These are phyloP conservation scores for Clytia hemisphaerica DNA, from an alignment of 30 jellyfish, hydroid and myxozoan species.

Conservation along the genomic window DNA sequence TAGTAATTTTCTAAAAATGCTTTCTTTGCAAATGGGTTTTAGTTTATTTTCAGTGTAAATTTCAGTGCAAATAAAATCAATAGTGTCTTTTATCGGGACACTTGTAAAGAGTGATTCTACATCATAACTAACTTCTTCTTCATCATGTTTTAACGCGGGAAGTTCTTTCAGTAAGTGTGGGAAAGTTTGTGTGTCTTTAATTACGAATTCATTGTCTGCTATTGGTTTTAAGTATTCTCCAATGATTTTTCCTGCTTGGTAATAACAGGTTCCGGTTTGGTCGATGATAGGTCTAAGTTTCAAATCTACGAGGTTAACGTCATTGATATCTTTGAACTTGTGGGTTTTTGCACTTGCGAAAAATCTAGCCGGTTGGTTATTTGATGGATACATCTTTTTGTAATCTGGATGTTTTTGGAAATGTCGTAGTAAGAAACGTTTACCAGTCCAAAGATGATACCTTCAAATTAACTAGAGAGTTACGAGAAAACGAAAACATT, in stretches of 20 bases:
- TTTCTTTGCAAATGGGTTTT: too few species aligned
- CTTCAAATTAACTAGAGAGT: not conserved
- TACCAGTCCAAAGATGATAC: constrained; percentile 13
- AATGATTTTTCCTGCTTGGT: constrained; percentile 17
- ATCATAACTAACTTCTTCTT: constrained; percentile 24
- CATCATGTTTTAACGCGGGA: constrained; percentile 17
- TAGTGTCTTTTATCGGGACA: not conserved
- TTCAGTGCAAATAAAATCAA: too few species aligned
- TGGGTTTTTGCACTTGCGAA: too few species aligned
- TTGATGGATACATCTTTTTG: not conserved
- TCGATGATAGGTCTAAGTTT: constrained; percentile 6
- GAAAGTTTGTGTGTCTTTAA: not conserved
- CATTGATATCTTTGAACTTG: not conserved
- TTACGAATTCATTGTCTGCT: constrained; percentile 19
- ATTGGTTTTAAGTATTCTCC: constrained; percentile 20
- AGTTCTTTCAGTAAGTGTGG: constrained; percentile 5
- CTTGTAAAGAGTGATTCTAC: constrained; percentile 35
- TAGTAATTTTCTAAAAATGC: too few species aligned
- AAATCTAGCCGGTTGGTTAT: too few species aligned
- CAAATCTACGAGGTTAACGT: too few species aligned
- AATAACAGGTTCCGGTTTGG: constrained; percentile 18
- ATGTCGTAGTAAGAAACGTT: constrained; percentile 5
- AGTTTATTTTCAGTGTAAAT: too few species aligned
- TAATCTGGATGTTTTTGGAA: constrained; percentile 6
- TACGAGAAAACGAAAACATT: too few species aligned